phyloP scores from a whole-genome alignment of 2,888 invertebrate genomes.

The Cataglyphis cursor region DNA sequence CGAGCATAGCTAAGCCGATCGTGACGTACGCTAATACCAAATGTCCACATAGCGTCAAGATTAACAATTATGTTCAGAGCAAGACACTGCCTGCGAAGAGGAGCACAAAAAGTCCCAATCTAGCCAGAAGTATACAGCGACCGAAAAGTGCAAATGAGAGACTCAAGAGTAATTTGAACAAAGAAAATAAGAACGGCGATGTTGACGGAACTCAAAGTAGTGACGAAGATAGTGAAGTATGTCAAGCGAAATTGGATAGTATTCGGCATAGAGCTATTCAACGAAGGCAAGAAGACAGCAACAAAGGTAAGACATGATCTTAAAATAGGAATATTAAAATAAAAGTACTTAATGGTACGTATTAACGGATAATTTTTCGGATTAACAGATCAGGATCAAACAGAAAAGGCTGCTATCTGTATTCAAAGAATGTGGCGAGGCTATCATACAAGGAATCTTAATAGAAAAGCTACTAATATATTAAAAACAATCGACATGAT shows the following conservation, averaged over 20 bases:
- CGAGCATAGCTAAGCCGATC: conserved; percentile 82
- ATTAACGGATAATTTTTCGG: not conserved
- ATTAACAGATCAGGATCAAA: conserved; percentile 80
- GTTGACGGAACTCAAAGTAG: conserved; percentile 78
- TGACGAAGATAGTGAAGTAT: conserved; percentile 91
- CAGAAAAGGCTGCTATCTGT: conserved; percentile 90
- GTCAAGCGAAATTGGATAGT: conserved; percentile 90
- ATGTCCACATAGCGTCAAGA: conserved; percentile 83
- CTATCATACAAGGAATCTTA: conserved; percentile 92
- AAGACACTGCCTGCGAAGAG: conserved; percentile 80
- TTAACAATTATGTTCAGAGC: conserved; percentile 84
- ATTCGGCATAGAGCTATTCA: conserved; percentile 90
- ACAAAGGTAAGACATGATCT: conserved; percentile 76
- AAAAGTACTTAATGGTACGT: not conserved
- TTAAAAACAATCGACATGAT: conserved; percentile 92
- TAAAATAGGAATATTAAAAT: conserved; percentile 6
- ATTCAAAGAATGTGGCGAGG: conserved; percentile 96
- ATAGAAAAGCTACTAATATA: conserved; percentile 90
- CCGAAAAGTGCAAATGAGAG: conserved; percentile 78
- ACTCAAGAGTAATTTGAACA: conserved; percentile 70
- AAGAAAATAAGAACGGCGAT: conserved; percentile 73
- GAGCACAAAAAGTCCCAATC: conserved; percentile 80
- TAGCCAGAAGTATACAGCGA: conserved; percentile 78
- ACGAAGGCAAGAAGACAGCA: conserved; percentile 84
- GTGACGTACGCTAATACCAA: conserved; percentile 79